phyloP scores from a whole-genome alignment of 1,140 invertebrate genomes.

The Triops cancriformis region DNA sequence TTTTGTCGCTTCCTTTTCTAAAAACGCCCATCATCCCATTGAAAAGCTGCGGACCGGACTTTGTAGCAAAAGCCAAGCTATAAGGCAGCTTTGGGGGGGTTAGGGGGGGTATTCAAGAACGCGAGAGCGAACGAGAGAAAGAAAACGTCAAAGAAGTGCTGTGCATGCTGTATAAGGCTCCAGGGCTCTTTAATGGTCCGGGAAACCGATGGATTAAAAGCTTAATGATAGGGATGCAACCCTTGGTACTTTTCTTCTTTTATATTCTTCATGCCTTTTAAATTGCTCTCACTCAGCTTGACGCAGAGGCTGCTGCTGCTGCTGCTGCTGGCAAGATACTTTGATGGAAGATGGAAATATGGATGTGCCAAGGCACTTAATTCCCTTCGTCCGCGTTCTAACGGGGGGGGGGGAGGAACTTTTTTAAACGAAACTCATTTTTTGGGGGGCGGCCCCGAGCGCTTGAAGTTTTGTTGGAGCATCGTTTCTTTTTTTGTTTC shows the following conservation, averaged over 20 bases:
- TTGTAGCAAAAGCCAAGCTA: not conserved
- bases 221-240: conserved; percentile 13
- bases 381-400: not conserved
- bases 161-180: not conserved
- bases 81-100: not conserved
- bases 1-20: conserved; percentile 3
- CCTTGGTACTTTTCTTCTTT: conserved; percentile 8
- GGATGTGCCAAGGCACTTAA: not conserved
- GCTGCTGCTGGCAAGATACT: not conserved
- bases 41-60: not conserved
- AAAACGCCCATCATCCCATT: not conserved
- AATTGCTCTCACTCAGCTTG: conserved; percentile 13
- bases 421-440: not conserved
- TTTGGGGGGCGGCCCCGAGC: not conserved
- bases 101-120: not conserved
- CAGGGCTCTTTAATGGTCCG: not conserved
- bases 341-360: conserved; percentile 11
- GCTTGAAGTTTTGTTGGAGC: not conserved
- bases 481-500: not conserved
- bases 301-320: conserved; percentile 11
- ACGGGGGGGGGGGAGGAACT: too few relatives aligned
- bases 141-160: not conserved
- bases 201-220: conserved; percentile 13
- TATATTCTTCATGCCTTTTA: not conserved
- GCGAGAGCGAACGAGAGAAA: not conserved